Conservation (phyloP, 2,797 vertebrate genomes). For the Taenioides sp. region DNA sequence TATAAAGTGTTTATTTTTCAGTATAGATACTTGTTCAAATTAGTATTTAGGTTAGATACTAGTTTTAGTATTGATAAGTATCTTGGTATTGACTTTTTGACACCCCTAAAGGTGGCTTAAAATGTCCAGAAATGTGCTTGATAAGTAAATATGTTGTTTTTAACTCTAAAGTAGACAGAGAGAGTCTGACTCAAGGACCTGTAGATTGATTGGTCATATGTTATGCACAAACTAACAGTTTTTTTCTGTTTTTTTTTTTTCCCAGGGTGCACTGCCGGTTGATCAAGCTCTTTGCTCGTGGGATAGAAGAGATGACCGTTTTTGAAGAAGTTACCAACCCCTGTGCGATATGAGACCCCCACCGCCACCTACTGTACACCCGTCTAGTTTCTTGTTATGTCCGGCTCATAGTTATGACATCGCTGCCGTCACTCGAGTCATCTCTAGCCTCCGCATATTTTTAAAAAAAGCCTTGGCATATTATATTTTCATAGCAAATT, state of each 20-base stretch:
- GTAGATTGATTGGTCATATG: not conserved
- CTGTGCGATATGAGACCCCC: conserved; percentile 62
- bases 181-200: not conserved
- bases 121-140: no score
- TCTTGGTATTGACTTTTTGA: no score
- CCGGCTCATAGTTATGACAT: conserved; percentile 22
- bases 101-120: no score
- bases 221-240: not conserved
- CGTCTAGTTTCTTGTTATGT: conserved; percentile 14
- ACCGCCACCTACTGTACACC: not conserved
- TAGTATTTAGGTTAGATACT: no score
- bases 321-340: conserved; percentile 69
- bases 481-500: conserved; percentile 4
- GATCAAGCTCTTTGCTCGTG: conserved; percentile 91
- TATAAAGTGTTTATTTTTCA: no score
- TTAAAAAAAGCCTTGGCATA: conserved; percentile 1
- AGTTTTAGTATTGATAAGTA: no score
- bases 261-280: conserved; percentile 92
- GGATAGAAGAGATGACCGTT: conserved; percentile 83
- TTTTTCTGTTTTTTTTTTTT: not conserved
- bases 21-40: no score
- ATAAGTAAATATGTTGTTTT: no score
- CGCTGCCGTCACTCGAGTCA: conserved; percentile 12
- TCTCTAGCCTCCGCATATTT: conserved; percentile 9
- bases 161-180: no score